Evolutionary conservation across 2,888 invertebrate species (phyloP).

Genomic region (Drosophila cognata): DNA sequence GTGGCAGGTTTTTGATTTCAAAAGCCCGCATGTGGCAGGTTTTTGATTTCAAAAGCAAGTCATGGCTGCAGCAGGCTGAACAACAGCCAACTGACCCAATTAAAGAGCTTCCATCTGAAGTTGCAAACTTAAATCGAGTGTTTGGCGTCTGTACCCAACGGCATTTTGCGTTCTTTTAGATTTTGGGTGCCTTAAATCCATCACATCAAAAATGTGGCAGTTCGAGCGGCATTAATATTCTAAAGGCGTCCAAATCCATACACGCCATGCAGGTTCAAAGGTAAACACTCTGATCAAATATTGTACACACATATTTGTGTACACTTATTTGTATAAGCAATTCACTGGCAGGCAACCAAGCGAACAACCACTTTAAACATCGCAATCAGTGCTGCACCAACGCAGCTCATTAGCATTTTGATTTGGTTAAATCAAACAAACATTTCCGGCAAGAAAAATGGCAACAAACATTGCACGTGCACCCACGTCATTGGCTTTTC

Average conservation of each 20-base stretch:
- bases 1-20: slow-evolving; percentile 45
- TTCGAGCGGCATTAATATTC: slow-evolving; percentile 59
- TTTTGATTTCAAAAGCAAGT: slow-evolving; percentile 43
- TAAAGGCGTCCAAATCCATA: slow-evolving; percentile 45
- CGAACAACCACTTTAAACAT: slow-evolving; percentile 46
- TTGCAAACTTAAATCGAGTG: slow-evolving; percentile 35
- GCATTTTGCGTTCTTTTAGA: slow-evolving; percentile 45
- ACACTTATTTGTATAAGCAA: slow-evolving; percentile 40
- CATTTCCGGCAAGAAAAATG: slow-evolving; percentile 61
- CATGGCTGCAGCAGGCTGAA: slow-evolving; percentile 25
- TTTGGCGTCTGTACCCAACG: slow-evolving; percentile 67
- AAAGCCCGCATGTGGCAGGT: slow-evolving; percentile 43
- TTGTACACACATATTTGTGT: slow-evolving; percentile 46
- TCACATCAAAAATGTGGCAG: slow-evolving; percentile 42
- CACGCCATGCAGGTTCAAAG: slow-evolving; percentile 62
- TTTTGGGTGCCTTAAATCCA: slow-evolving; percentile 64
- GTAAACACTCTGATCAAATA: slow-evolving; percentile 67
- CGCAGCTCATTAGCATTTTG: slow-evolving; percentile 69
- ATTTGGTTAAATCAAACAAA: slow-evolving; percentile 65
- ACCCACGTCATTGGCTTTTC: slow-evolving; percentile 53
- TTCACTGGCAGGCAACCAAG: slow-evolving; percentile 32
- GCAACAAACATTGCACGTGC: slow-evolving; percentile 55
- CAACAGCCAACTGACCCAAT: slow-evolving; percentile 63
- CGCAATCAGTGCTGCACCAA: slow-evolving; percentile 41
- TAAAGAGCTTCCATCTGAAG: slow-evolving; percentile 33